Base-by-base conservation (phyloP, 2,888 invertebrate species). In the Gortyna flavago region DNA sequence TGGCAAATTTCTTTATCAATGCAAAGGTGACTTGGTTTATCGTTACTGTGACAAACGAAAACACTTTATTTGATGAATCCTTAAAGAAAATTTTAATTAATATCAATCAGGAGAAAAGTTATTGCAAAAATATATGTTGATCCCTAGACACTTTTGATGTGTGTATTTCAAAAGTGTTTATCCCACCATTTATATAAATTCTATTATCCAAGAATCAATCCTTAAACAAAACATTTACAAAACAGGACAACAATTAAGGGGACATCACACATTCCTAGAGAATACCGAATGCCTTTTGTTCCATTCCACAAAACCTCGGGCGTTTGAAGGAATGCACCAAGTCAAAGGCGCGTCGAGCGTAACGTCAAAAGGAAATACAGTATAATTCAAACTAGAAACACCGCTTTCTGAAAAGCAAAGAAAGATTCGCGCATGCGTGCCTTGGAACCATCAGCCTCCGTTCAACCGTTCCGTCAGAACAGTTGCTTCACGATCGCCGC, bases 281-380 rank as follows among this genome's bases (percentile, higher is more conserved):
- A 75, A 48, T 25, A 61, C 70, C 71, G 35, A 81, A 84, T 70
- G 72, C 72, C 80, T 84, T 84, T 82, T 87, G 82, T 85, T 72
- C 62, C 70, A 78, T 80, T 74, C 69, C 71, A 75, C 66, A 72
- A 67, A 83, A 75, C 76, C 72, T 82, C 64, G 70, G 66, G 71
- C 69, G 75, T 85, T 88, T 89, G 87, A 88, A 88, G 87, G 88
- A 90, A 90, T 89, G 89, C 89, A 87, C 89, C 88, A 88, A 90
- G 89, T 88, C 89, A 91, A 90, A 91, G 89, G 87, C 87, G 88
- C 88, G 87, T 89, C 86, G 85, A 89, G 85, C 85, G 89, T 85
- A 88, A 89, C 90, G 90, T 91, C 90, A 90, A 90, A 91, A 90
- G 88, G 87, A 90, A 90, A 91, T 87, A 89, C 90, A 89, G 89